Evolutionary conservation across 2,888 invertebrate species (phyloP), one percentile per base, ranked within the genome.

Genomic region (Leptodirus hochenwartii): DNA sequence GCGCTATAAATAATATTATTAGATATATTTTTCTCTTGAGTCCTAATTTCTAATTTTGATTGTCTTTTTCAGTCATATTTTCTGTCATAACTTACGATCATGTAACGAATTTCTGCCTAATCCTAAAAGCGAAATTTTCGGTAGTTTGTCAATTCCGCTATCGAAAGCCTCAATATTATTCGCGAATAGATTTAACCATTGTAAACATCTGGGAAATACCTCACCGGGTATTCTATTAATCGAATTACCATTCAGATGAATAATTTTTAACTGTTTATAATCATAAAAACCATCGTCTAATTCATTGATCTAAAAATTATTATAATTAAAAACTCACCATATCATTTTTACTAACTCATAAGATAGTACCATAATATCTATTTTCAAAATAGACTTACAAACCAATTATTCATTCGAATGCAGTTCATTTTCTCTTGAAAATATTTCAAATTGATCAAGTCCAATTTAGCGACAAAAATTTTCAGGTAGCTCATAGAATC

Each of bases 221-320:
- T 38, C 39, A 2, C 58, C 46, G 25, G 53, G 43, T 1, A 66
- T 30, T 3, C 54, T 45, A 27, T 33, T 37, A 4, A 57, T 31
- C 41, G 45, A 53, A 37, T 57, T 57, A 6, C 59, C 61, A 32
- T 58, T 54, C 16, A 69, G 45, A 41, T 56, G 58, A 13, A 69
- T 47, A 12, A 55, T 49, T 22, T 55, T 42, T 3, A 68, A 40
- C 15, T 58, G 51, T 25, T 44, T 39, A 40, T 58, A 64, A 25
- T 54, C 28, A 35, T 15, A 26, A 33, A 28, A 4, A 33, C 35
- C 17, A 37, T 17, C 37, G 34, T 25, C 17, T 22, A 14, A 25
- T 10, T 8, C 15, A 14, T 14, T 13, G 17, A 26, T 9, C 15
- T 10, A 13, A 5, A 8, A 20, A 8, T 20, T 8, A 20, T 20